Conservation (phyloP, 2,888 invertebrate species). For the Clistopyga incitator region DNA sequence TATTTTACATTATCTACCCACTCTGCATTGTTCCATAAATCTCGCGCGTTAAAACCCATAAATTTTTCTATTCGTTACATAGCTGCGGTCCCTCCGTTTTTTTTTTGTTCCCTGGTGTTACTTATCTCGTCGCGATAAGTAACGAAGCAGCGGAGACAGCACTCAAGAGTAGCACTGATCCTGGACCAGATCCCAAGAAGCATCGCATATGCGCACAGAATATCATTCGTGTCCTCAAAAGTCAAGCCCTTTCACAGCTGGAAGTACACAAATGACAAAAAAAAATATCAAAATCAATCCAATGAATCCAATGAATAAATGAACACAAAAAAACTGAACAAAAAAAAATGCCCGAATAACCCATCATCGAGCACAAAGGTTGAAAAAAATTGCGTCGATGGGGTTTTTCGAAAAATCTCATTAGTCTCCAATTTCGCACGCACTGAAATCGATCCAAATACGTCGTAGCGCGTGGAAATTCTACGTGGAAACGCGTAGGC, state of each 20-base stretch:
- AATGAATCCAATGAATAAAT: background rate
- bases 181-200: background rate
- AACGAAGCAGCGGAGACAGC: conserved; percentile 29
- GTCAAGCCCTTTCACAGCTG: background rate
- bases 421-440: background rate
- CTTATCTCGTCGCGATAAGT: conserved; percentile 56
- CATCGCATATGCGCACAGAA: conserved; percentile 20
- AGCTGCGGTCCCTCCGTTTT: conserved; percentile 6
- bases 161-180: conserved; percentile 1
- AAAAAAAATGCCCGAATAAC: no score
- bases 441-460: conserved; percentile 32
- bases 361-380: no score
- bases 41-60: conserved; percentile 51
- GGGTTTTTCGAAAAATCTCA: no score
- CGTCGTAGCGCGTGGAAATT: conserved; percentile 18
- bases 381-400: no score
- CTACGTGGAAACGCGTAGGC: background rate
- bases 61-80: conserved; percentile 43
- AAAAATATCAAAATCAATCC: background rate
- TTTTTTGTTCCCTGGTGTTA: conserved; percentile 17
- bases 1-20: conserved; percentile 53
- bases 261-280: background rate
- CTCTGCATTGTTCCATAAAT: conserved; percentile 53
- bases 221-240: background rate
- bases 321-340: background rate